Base-by-base conservation (phyloP, 2,113 vertebrate species). In the Erpornis zantholeuca region DNA sequence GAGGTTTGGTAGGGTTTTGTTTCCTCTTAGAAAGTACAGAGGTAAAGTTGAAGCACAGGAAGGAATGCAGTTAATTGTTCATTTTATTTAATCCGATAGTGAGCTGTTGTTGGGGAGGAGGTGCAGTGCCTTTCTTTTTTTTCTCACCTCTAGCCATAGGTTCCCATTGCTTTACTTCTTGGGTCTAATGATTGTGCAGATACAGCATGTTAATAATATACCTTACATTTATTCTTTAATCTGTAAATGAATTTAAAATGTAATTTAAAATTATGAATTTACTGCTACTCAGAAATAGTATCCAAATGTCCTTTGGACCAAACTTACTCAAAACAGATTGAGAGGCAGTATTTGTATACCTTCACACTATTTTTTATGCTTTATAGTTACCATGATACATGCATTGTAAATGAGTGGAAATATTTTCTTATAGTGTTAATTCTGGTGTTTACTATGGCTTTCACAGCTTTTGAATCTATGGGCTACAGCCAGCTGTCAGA, bases 401-500 rank as follows among this genome's bases (percentile, higher is more conserved):
- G 54, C 36, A 70, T 65, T 82, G 63, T 76, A 88, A 95, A 87
- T 76, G 33, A 79, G 54, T 69, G 78, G 77, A 86, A 93, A 85
- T 92, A 88, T 77, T 97, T 95, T 94, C 70, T 77, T 85, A 70
- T 3, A 82, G 42, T 83, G 63, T 73, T 90, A 72, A 54, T 90
- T 87, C 16, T 70, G 17, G 56, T 96, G 82, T 94, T 96, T 96
- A 92, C 70, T 90, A 27, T 94, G 85, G 45, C 47, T 93, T 95
- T 95, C 94, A 93, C 94, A 97, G 72, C 42, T 95, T 95, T 92
- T 77, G 35, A 80, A 50, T 95, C 59, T 86, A 35, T 92, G 95
- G 88, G 61, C 54, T 90, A 45, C 68, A 86, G 82, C 70, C 94
- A 97, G 78, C 95, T 96, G 91, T 92, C 79, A 90, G 59, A 76